Percentiles rank a stretch among this genome's conserved stretches.
Evolutionary conservation across 2,797 vertebrate genomes (phyloP).

Genomic region (Lophius americanus): DNA sequence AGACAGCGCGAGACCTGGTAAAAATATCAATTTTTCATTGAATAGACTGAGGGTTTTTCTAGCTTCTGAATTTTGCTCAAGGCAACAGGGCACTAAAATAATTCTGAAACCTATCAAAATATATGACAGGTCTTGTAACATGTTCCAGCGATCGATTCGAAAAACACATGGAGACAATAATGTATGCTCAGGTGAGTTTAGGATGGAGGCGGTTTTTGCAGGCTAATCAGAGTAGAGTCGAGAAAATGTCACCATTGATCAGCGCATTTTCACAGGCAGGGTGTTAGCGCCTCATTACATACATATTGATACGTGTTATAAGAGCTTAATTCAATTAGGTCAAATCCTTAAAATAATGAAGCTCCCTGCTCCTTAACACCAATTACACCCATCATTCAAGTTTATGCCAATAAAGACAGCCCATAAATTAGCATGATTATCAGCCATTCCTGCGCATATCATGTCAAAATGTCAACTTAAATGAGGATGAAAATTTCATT

Average conservation of each 20-base stretch:
- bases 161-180: conserved; percentile 32
- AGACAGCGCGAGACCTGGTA: conserved; percentile 35
- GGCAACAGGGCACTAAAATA: conserved; percentile 52
- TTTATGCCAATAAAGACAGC: conserved; percentile 54
- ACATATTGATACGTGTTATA: conserved; percentile 68
- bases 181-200: conserved; percentile 25
- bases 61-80: conserved; percentile 40
- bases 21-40: conserved; percentile 60
- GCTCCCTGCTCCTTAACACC: conserved; percentile 39
- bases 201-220: conserved; percentile 12
- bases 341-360: conserved; percentile 71
- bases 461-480: conserved; percentile 41
- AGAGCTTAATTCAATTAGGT: conserved; percentile 58
- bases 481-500: conserved; percentile 43
- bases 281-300: conserved; percentile 72
- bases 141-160: conserved; percentile 30
- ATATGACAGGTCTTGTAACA: conserved; percentile 41
- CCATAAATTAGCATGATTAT: conserved; percentile 57
- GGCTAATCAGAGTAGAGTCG: conserved; percentile 40
- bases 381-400: conserved; percentile 61
- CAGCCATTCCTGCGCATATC: conserved; percentile 27
- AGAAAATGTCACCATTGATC: conserved; percentile 68
- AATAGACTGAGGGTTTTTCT: conserved; percentile 44
- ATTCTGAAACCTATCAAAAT: conserved; percentile 37
- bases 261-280: conserved; percentile 43